These are phyloP conservation scores for Plectus sambesii DNA, from an alignment of 1,140 invertebrate species.

Conservation along the genomic window DNA sequence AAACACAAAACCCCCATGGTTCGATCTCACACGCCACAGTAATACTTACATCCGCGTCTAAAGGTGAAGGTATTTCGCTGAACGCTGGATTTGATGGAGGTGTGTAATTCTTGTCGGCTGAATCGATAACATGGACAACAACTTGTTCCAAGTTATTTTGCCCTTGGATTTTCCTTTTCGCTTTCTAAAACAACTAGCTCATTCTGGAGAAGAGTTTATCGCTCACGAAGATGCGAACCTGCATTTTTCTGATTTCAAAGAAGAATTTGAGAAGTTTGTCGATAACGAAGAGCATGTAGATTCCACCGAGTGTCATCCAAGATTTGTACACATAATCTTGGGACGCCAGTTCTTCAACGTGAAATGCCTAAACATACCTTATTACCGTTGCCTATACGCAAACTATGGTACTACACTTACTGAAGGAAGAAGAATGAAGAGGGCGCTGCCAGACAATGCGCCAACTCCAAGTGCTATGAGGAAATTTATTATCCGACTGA, in stretches of 20 bases:
- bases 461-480: slow-evolving; percentile 37
- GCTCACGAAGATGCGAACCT: too few relatives aligned
- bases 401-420: slow-evolving; percentile 14
- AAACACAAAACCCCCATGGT: too few relatives aligned
- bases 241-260: slow-evolving; percentile 32
- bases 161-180: too few relatives aligned
- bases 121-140: too few relatives aligned
- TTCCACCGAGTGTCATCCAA: slow-evolving; percentile 32
- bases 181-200: too few relatives aligned
- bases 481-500: slow-evolving; percentile 39
- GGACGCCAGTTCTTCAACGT: slow-evolving; percentile 16
- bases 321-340: slow-evolving; percentile 33
- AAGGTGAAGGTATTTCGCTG: too few relatives aligned
- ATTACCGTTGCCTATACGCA: slow-evolving; percentile 10
- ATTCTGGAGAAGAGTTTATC: too few relatives aligned
- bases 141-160: too few relatives aligned
- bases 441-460: slow-evolving; percentile 27
- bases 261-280: slow-evolving; percentile 35
- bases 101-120: too few relatives aligned
- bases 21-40: too few relatives aligned
- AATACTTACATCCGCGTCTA: too few relatives aligned
- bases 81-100: too few relatives aligned
- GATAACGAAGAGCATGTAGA: slow-evolving; percentile 35
- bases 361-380: slow-evolving; percentile 22
- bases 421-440: slow-evolving; percentile 35